A percentile compares a stretch with the other conserved stretches of the same genome.
Evolutionary conservation across 2,113 vertebrate species (phyloP).

Genomic region (Neodontobutis hainanensis): DNA sequence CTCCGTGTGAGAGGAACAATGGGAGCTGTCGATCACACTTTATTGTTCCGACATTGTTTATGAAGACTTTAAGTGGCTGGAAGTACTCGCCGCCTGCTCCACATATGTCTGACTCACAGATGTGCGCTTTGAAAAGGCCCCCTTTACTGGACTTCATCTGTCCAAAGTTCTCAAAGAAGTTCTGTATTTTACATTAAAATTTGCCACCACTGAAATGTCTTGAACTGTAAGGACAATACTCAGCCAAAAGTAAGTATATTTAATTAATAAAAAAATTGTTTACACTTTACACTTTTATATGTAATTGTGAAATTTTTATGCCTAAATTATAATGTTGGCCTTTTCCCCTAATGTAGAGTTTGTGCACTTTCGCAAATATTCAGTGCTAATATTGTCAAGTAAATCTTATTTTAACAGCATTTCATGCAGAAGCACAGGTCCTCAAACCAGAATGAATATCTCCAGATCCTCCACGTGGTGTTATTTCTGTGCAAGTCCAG

Average conservation of each 20-base stretch:
- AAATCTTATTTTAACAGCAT: too few species aligned
- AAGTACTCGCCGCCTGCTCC: constrained; percentile 56
- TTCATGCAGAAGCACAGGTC: background rate
- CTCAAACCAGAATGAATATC: background rate
- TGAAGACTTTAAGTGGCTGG: constrained; percentile 66
- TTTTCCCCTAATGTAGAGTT: too few species aligned
- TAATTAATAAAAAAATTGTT: too few species aligned
- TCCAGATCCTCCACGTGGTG: too few species aligned
- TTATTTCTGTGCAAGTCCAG: too few species aligned
- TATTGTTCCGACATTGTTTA: constrained; percentile 66
- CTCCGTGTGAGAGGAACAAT: constrained; percentile 53
- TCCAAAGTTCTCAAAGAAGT: constrained; percentile 44
- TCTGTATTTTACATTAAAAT: constrained; percentile 3
- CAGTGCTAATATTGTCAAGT: too few species aligned
- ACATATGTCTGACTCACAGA: constrained; percentile 59
- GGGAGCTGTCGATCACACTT: constrained; percentile 63
- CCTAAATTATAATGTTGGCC: too few species aligned
- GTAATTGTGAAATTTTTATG: too few species aligned
- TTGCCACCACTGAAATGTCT: background rate
- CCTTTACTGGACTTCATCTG: constrained; percentile 63
- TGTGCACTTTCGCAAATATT: too few species aligned
- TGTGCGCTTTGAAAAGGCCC: constrained; percentile 51
- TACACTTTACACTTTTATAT: too few species aligned
- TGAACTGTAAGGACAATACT: background rate
- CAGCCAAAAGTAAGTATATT: too few species aligned